phyloP scores from a whole-genome alignment of 2,113 vertebrate genomes.

The Boleophthalmus pectinirostris region DNA sequence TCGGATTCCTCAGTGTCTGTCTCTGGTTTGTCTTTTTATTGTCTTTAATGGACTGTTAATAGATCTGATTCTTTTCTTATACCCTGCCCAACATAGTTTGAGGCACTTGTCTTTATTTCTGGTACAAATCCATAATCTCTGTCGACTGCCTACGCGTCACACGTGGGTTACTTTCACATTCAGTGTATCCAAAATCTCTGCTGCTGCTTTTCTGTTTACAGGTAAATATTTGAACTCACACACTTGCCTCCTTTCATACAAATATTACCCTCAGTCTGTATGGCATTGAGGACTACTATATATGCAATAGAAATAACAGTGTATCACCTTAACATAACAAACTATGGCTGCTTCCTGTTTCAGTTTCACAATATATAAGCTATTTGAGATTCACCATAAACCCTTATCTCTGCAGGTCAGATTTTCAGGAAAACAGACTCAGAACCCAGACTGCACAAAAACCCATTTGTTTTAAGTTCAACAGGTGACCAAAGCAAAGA shows the following conservation, averaged over 20 bases:
- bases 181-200: conserved; percentile 64
- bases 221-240: conserved; percentile 45
- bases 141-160: conserved; percentile 37
- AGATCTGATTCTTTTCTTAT: not conserved
- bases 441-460: conserved; percentile 47
- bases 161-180: conserved; percentile 77
- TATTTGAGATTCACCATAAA: conserved; percentile 62
- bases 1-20: conserved; percentile 34
- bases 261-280: conserved; percentile 39
- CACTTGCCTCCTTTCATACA: conserved; percentile 64
- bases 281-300: conserved; percentile 63
- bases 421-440: conserved; percentile 59
- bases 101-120: conserved; percentile 11
- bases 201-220: conserved; percentile 63
- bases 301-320: conserved; percentile 70
- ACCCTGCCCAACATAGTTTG: not conserved
- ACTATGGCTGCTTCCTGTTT: conserved; percentile 26
- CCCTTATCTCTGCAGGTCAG: conserved; percentile 64
- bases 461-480: conserved; percentile 51
- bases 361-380: conserved; percentile 52
- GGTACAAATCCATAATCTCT: conserved; percentile 17
- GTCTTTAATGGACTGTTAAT: conserved; percentile 21
- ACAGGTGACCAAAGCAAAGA: conserved; percentile 73
- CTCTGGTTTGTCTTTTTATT: conserved; percentile 13
- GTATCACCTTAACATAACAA: conserved; percentile 40